These are phyloP conservation scores for Octodon degus DNA, from an alignment of 2,113 vertebrate species.

Conservation along the genomic window DNA sequence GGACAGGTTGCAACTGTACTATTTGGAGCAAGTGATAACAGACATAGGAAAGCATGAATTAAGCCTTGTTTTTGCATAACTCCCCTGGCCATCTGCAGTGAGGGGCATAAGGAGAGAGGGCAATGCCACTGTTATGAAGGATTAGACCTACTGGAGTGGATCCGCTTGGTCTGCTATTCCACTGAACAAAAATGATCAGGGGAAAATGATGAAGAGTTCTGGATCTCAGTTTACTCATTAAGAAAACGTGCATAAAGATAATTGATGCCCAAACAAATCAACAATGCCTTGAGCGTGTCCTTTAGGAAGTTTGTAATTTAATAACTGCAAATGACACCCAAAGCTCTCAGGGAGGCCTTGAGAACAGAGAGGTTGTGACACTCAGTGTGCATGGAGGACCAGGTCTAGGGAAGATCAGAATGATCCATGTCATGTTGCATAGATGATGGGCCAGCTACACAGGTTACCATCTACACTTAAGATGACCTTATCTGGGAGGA, in stretches of 20 bases:
- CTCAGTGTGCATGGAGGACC: background rate
- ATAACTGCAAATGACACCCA: background rate
- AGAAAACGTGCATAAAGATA: background rate
- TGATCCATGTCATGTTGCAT: no score
- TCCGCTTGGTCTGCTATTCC: background rate
- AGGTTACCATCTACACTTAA: background rate
- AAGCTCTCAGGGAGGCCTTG: background rate
- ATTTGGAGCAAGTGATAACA: slow-evolving; percentile 29
- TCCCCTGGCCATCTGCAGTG: background rate
- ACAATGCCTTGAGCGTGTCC: background rate
- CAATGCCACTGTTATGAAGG: background rate
- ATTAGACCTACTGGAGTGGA: background rate
- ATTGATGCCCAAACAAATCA: background rate
- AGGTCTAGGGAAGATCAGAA: background rate
- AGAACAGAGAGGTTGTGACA: background rate
- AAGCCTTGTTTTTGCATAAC: background rate
- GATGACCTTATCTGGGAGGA: background rate
- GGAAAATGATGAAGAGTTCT: background rate
- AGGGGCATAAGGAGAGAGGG: background rate
- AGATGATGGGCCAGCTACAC: no score
- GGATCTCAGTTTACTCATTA: background rate
- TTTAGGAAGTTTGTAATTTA: background rate
- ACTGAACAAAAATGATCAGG: background rate
- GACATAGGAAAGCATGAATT: background rate
- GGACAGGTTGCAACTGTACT: background rate